Evolutionary conservation across 2,797 vertebrate genomes (phyloP).

Genomic region (Taenioides sp.): DNA sequence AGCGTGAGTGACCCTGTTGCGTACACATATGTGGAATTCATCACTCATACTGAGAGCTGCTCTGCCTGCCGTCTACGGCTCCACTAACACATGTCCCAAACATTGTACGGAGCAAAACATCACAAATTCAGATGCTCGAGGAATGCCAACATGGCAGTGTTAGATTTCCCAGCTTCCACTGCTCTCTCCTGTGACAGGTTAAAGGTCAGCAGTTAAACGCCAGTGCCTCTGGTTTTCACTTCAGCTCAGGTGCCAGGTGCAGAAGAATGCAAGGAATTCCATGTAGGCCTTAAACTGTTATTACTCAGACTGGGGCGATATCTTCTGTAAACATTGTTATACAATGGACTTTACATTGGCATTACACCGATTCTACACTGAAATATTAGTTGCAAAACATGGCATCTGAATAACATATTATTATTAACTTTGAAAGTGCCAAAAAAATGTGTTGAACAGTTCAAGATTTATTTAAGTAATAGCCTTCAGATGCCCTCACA

Average conservation of each 20-base stretch:
- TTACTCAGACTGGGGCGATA: slow-evolving; percentile 31
- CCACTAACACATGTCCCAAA: slow-evolving; percentile 63
- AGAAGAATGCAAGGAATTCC: slow-evolving; percentile 11
- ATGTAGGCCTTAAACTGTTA: slow-evolving; percentile 22
- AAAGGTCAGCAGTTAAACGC: slow-evolving; percentile 57
- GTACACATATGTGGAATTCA: slow-evolving; percentile 59
- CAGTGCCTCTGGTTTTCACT: slow-evolving; percentile 25
- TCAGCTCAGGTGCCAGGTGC: neutral
- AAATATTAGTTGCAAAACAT: neutral
- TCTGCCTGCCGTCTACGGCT: slow-evolving; percentile 43
- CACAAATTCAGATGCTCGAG: slow-evolving; percentile 54
- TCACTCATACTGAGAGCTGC: slow-evolving; percentile 37
- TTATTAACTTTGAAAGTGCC: neutral
- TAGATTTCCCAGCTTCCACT: slow-evolving; percentile 62
- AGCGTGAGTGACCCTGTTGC: neutral
- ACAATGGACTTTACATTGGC: slow-evolving; percentile 4
- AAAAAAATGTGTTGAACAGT: too few relatives aligned
- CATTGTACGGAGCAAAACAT: slow-evolving; percentile 38
- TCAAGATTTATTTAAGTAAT: slow-evolving; percentile 40
- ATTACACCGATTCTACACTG: neutral
- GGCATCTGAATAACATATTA: neutral
- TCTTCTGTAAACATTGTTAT: slow-evolving; percentile 29
- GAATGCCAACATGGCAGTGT: slow-evolving; percentile 71
- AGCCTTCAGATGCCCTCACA: too few relatives aligned
- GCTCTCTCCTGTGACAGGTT: slow-evolving; percentile 47